Evolutionary conservation across 1,140 invertebrate genomes (phyloP), one percentile per base, ranked within the genome.

Genomic region (Oreohelix idahoensis): DNA sequence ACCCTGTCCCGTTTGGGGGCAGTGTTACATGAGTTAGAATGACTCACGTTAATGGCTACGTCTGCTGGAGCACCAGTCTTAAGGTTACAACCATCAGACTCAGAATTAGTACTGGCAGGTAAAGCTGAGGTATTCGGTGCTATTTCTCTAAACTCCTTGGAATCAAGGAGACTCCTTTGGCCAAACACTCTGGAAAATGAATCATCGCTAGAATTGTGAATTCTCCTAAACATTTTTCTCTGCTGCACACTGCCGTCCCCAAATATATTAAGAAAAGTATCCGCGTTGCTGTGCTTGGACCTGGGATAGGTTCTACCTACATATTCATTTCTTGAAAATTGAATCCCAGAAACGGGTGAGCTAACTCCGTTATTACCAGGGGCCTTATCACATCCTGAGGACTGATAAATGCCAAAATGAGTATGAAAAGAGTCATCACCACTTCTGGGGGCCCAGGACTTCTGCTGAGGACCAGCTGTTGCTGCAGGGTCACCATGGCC

Each of bases 371-470:
- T 58, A 66, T 66, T 66, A 32, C 63, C 32, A 5, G n/a, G 63
- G 29, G 63, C 63, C 63, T 66, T 66, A 66, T 66, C 63, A 66
- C 17, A 32, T 66, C 63, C 63, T 32, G 38, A 20, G 38, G 71
- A 49, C 23, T 39, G 71, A 42, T 74, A 49, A 69, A 32, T 69
- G 32, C 77, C 77, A 35, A 66, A 66, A n/a, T 8, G 45, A 66
- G 32, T 66, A 79, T 36, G 77, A 63, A 79, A 79, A 66, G 77
- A 79, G 53, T 79, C 77, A 39, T 79, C 77, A 79, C 77, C 77
- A n/a, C 77, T 42, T 79, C 58, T 42, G n/a, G 51, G 53, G 42
- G 35, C 74, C 39, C 38, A 11, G 15, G 49, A 36, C 29, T 35
- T 8, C 51, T 78, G 45, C 15, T 58, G 29, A 26, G 32, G 58